These are phyloP conservation scores for Elephas maximus DNA, from an alignment of 2,113 vertebrate species.

Conservation along the genomic window DNA sequence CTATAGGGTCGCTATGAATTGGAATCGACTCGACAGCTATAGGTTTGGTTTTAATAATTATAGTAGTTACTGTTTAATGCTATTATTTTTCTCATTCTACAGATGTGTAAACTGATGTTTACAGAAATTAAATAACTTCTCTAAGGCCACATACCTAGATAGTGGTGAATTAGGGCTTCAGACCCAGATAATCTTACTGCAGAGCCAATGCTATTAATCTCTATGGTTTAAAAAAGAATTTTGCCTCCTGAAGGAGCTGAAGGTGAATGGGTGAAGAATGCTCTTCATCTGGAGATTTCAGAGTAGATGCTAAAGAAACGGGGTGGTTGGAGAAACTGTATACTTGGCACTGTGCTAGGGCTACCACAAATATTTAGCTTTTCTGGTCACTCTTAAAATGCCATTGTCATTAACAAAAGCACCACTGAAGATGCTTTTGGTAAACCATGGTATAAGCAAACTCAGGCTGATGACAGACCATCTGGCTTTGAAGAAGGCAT, in stretches of 20 bases:
- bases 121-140: slow-evolving; percentile 12
- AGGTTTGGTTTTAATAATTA: background rate
- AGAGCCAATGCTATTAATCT: background rate
- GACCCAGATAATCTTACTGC: background rate
- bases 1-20: no score
- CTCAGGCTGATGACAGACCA: background rate
- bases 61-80: background rate
- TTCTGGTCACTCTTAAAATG: background rate
- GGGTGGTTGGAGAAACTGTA: background rate
- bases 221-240: background rate
- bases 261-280: background rate
- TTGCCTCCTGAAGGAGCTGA: background rate
- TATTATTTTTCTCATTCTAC: background rate
- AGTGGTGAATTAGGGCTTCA: background rate
- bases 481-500: background rate
- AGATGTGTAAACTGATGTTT: background rate
- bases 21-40: no score
- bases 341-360: background rate
- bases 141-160: background rate
- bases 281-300: background rate
- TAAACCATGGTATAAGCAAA: background rate
- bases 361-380: background rate
- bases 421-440: background rate
- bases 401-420: background rate
- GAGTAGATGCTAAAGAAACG: background rate